Base-by-base conservation (phyloP, 2,888 invertebrate genomes). In the Diarsia dahlii region DNA sequence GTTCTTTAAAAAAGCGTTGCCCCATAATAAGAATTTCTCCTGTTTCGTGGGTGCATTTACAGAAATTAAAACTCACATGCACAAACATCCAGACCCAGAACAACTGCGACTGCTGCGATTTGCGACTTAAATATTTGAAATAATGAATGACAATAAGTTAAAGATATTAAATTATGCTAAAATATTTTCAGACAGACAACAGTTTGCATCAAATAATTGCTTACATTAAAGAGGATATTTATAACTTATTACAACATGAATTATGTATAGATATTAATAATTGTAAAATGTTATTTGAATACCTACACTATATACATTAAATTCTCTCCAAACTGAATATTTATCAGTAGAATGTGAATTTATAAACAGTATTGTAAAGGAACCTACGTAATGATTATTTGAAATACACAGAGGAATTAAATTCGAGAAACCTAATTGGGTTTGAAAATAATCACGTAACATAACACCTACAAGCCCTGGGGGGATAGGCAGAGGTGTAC, bases 331-430 rank as follows among this genome's bases (percentile, higher is more conserved):
- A 46, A 60, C 60, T 46, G 20, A 46, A 62, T 69, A 69, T 12
- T 66, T 20, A 28, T 66, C 4, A 28, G 0, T 1, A 5, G 20
- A 66, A 60, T 15, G 5, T 15, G 23, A 45, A 69, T 68, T 23
- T 68, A 28, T 58, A 18, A 52, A 67, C 13, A 58, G 12, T 58
- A 10, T 66, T 71, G 9, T 13, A 0, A 50, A 48, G 39, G 2
- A 23, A 2, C 15, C 15, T 23, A 2, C 15, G n/a, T 23, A 65
- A 71, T 28, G 69, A 28, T 68, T 46, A 69, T 54, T 72, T 72
- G n/a, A 69, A 56, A 69, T 46, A 18, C 28, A 56, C 15, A 69
- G 15, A 52, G 13, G 13, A 9, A 67, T 28, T 9, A 23, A 56
- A 34, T 39, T 39, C n/a, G 13, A 45, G 34, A 0, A 15, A 23